A percentile compares a stretch with the other conserved stretches of the same genome.
Evolutionary conservation across 1,140 invertebrate genomes (phyloP).

Genomic region (Apis florea): DNA sequence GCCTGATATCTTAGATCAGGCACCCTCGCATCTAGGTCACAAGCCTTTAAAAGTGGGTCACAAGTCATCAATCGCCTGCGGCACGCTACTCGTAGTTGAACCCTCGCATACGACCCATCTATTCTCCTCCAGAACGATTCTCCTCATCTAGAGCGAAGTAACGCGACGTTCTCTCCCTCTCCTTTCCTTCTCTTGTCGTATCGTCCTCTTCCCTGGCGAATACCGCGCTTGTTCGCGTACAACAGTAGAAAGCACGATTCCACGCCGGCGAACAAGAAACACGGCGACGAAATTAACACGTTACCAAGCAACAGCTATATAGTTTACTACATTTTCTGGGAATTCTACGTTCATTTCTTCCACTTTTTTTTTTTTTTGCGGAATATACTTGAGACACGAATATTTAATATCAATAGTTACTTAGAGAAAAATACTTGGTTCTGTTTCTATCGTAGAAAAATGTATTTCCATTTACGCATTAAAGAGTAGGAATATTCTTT

Average conservation of each 20-base stretch:
- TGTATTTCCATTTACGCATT: too few relatives aligned
- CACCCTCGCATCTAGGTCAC: conserved; percentile 72
- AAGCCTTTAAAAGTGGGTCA: conserved; percentile 72
- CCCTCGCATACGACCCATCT: conserved; percentile 50
- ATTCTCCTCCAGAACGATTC: conserved; percentile 24
- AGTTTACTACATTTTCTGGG: not conserved
- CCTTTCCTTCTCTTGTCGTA: conserved; percentile 11
- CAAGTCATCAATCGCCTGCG: conserved; percentile 75
- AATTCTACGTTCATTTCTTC: too few relatives aligned
- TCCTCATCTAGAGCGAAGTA: conserved; percentile 39
- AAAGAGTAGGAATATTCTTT: too few relatives aligned
- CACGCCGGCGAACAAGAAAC: not conserved
- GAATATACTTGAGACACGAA: too few relatives aligned
- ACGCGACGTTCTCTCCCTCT: conserved; percentile 5
- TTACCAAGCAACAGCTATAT: not conserved
- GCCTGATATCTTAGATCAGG: conserved; percentile 69
- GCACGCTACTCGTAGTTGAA: conserved; percentile 60
- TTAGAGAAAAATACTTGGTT: too few relatives aligned
- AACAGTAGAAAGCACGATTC: conserved; percentile 7
- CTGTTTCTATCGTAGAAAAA: too few relatives aligned
- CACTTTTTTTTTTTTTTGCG: too few relatives aligned
- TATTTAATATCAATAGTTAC: too few relatives aligned
- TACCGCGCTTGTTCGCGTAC: not conserved
- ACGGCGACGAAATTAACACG: conserved; percentile 8
- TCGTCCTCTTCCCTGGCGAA: not conserved